These are phyloP conservation scores for Siniperca obscura DNA, from an alignment of 2,797 vertebrate species.

Conservation along the genomic window DNA sequence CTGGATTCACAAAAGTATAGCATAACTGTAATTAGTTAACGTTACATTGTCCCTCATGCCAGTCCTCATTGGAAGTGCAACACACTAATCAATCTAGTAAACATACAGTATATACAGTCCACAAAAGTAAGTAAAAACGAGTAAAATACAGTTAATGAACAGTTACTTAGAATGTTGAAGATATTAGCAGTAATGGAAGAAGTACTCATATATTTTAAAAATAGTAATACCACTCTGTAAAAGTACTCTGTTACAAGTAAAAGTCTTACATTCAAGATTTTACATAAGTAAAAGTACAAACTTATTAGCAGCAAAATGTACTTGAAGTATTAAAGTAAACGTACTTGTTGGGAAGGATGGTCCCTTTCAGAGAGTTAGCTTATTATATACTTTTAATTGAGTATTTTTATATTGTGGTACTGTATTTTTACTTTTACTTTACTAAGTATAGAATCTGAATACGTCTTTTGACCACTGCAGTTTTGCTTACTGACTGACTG, in stretches of 20 bases:
- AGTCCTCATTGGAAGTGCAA: too few relatives aligned
- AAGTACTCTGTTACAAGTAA: too few relatives aligned
- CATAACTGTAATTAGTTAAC: neutral
- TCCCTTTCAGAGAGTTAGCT: too few relatives aligned
- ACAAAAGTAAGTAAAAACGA: neutral
- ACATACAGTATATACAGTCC: neutral
- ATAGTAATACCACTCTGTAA: too few relatives aligned
- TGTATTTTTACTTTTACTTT: neutral
- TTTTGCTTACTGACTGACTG: neutral
- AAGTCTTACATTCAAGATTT: too few relatives aligned
- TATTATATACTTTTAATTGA: neutral
- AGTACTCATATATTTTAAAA: too few relatives aligned
- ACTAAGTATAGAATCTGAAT: neutral
- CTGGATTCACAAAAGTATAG: neutral
- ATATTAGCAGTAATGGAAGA: too few relatives aligned
- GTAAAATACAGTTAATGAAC: neutral
- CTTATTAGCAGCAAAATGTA: too few relatives aligned
- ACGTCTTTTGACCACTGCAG: neutral
- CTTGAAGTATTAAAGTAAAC: too few relatives aligned
- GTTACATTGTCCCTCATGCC: neutral
- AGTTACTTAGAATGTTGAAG: neutral
- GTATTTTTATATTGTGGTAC: neutral
- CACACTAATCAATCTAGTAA: too few relatives aligned
- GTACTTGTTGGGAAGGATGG: too few relatives aligned
- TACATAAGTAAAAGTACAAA: too few relatives aligned